Conservation (phyloP, 2,113 vertebrate genomes). For the Sylvietta virens region DNA sequence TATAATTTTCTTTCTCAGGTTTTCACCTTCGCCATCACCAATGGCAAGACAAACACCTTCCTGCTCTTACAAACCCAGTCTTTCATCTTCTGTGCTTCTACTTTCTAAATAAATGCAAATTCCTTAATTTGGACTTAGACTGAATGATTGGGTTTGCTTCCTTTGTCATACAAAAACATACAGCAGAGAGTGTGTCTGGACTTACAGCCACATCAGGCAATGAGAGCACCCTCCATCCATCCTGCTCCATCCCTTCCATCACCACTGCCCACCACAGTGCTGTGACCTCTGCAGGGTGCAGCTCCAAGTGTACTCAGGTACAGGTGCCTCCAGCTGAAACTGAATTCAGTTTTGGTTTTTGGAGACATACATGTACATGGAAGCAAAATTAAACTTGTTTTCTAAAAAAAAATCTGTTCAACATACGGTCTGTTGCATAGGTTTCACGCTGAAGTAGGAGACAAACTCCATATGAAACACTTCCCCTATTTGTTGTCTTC, state of each 20-base stretch:
- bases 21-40: background rate
- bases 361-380: background rate
- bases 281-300: background rate
- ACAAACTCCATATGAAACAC: background rate
- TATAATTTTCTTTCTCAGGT: background rate
- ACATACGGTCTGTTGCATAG: background rate
- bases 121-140: background rate
- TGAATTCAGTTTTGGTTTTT: background rate
- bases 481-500: background rate
- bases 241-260: background rate
- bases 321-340: accelerated
- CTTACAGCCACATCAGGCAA: background rate
- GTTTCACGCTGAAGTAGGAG: background rate
- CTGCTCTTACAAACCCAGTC: background rate
- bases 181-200: accelerated
- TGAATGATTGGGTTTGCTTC: background rate
- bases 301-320: background rate
- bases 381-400: background rate
- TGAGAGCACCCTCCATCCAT: accelerated
- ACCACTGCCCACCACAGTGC: accelerated
- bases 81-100: background rate
- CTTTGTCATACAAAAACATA: background rate
- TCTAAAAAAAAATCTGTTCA: background rate
- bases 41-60: background rate
- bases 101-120: background rate